Conservation (phyloP, 2,797 vertebrate species). For the Rhynchotus rufescens region DNA sequence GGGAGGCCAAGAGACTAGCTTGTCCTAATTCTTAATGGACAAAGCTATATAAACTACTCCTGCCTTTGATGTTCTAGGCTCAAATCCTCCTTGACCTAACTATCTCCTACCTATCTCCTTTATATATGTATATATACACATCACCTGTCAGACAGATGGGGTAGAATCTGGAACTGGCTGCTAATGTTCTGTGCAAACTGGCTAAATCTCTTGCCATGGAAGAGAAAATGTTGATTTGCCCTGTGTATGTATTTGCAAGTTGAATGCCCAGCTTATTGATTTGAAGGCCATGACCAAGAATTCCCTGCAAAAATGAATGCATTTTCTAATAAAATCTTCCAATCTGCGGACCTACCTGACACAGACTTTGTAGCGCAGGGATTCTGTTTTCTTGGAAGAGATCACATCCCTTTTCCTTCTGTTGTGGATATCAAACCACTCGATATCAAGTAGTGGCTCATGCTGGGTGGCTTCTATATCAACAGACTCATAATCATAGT, state of each 20-base stretch:
- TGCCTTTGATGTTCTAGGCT: background rate
- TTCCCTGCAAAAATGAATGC: background rate
- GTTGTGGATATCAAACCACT: constrained; percentile 77
- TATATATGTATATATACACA: too few relatives aligned
- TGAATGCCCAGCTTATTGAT: background rate
- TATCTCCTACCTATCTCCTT: too few relatives aligned
- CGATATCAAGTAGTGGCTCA: constrained; percentile 44
- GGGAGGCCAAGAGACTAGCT: background rate
- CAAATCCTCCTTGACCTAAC: background rate
- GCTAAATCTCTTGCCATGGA: background rate
- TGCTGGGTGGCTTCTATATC: background rate
- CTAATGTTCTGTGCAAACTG: background rate
- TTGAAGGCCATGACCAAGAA: background rate
- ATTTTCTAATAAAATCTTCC: background rate
- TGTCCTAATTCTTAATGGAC: background rate
- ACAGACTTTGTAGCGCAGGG: constrained; percentile 73
- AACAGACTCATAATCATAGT: constrained; percentile 42
- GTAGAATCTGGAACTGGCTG: background rate
- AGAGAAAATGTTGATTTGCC: background rate
- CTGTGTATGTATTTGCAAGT: fast-evolving
- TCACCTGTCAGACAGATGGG: background rate
- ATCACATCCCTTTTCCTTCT: constrained; percentile 73
- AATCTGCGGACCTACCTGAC: constrained; percentile 63
- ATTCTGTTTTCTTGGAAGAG: constrained; percentile 18
- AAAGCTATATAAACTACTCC: background rate